These are phyloP conservation scores for Sebastes matsubarae DNA, from an alignment of 2,797 vertebrate species.

Conservation along the genomic window DNA sequence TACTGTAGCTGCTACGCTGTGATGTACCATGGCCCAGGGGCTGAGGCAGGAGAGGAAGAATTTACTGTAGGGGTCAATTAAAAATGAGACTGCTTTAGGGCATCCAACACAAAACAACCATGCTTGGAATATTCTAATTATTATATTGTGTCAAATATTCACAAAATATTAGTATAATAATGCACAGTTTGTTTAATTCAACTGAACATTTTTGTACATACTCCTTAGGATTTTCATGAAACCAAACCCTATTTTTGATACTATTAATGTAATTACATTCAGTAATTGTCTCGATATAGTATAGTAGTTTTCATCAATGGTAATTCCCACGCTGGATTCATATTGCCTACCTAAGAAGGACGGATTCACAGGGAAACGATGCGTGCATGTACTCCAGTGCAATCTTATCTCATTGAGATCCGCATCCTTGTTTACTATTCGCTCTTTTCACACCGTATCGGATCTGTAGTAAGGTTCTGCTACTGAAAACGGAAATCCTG, in stretches of 20 bases:
- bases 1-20: slow-evolving; percentile 69
- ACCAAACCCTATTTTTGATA: background rate
- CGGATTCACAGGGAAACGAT: background rate
- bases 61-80: background rate
- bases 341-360: background rate
- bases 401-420: background rate
- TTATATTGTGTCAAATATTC: background rate
- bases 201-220: background rate
- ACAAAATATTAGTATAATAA: background rate
- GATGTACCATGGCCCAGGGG: slow-evolving; percentile 81
- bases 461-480: background rate
- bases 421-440: background rate
- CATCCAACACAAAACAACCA: background rate
- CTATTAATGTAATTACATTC: background rate
- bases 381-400: background rate
- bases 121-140: background rate
- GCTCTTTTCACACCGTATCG: background rate
- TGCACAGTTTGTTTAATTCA: background rate
- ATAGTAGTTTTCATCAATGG: background rate
- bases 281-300: background rate
- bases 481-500: background rate
- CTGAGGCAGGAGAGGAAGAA: slow-evolving; percentile 31
- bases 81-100: background rate
- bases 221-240: background rate
- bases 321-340: background rate